Evolutionary conservation across 2,888 invertebrate species (phyloP).

Genomic region (Agonopterix subpropinquella): DNA sequence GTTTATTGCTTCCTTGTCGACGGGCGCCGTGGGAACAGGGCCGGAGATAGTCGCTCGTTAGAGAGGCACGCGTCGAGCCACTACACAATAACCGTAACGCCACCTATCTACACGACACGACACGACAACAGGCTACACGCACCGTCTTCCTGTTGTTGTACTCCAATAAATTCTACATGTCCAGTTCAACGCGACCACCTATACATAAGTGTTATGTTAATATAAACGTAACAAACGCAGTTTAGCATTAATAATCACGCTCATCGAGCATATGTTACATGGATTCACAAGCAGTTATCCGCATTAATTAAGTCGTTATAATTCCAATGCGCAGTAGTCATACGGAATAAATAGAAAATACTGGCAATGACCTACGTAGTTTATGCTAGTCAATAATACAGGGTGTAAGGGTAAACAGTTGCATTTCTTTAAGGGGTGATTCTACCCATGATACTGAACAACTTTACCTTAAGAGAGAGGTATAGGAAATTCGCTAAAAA

Average conservation of each 20-base stretch:
- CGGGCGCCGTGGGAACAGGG: constrained; percentile 58
- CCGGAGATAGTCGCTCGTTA: constrained; percentile 70
- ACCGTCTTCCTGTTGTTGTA: background rate
- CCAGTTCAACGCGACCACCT: constrained; percentile 1
- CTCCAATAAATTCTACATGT: background rate
- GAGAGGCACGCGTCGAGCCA: constrained; percentile 17
- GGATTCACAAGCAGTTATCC: too few relatives aligned
- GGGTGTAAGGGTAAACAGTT: too few relatives aligned
- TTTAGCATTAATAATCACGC: background rate
- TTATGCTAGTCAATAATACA: too few relatives aligned
- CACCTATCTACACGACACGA: constrained; percentile 12
- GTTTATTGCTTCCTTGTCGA: constrained; percentile 69
- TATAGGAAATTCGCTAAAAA: too few relatives aligned
- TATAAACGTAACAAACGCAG: background rate
- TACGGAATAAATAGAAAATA: too few relatives aligned
- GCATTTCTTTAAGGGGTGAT: too few relatives aligned
- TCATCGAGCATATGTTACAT: background rate
- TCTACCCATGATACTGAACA: too few relatives aligned
- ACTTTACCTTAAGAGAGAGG: too few relatives aligned
- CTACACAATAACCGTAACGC: constrained; percentile 21
- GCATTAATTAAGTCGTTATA: too few relatives aligned
- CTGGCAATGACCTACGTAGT: too few relatives aligned
- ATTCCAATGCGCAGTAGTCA: too few relatives aligned
- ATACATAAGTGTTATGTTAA: constrained; percentile 5
- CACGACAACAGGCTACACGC: background rate